Conservation (phyloP, 2,888 invertebrate genomes). For the Machimus atricapillus region DNA sequence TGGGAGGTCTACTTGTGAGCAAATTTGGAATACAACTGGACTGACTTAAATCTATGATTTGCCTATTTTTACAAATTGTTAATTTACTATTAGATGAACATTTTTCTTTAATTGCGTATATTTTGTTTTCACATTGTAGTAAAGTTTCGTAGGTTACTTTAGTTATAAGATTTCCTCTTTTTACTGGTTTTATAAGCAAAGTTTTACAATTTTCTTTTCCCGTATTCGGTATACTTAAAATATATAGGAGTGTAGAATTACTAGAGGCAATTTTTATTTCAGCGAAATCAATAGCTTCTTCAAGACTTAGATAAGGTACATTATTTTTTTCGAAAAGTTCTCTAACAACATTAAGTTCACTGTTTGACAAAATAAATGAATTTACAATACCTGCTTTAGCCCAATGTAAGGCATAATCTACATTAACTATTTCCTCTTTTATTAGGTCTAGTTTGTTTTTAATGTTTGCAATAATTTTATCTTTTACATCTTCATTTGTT, state of each 20-base stretch:
- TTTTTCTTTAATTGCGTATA: background rate
- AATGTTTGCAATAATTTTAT: background rate
- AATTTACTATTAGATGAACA: background rate
- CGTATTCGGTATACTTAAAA: background rate
- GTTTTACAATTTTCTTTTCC: background rate
- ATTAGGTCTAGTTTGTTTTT: background rate
- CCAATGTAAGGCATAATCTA: conserved; percentile 1
- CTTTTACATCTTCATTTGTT: background rate
- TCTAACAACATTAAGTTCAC: background rate
- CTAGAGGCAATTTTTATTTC: conserved; percentile 11
- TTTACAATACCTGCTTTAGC: background rate
- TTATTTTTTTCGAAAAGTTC: conserved; percentile 17
- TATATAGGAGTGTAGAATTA: background rate
- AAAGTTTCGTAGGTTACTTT: background rate
- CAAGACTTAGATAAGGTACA: background rate
- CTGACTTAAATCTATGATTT: background rate
- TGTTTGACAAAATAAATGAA: background rate
- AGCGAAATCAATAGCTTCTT: conserved; percentile 3
- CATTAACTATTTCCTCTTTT: conserved; percentile 1
- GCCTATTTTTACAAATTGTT: background rate
- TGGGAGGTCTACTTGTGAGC: conserved; percentile 1
- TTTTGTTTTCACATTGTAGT: background rate
- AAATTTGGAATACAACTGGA: background rate
- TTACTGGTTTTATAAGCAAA: background rate
- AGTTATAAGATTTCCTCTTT: background rate